Percentiles rank a stretch among this genome's conserved stretches.
Evolutionary conservation across 2,113 vertebrate genomes (phyloP).

Genomic region (Sinocyclocheilus anophthalmus): DNA sequence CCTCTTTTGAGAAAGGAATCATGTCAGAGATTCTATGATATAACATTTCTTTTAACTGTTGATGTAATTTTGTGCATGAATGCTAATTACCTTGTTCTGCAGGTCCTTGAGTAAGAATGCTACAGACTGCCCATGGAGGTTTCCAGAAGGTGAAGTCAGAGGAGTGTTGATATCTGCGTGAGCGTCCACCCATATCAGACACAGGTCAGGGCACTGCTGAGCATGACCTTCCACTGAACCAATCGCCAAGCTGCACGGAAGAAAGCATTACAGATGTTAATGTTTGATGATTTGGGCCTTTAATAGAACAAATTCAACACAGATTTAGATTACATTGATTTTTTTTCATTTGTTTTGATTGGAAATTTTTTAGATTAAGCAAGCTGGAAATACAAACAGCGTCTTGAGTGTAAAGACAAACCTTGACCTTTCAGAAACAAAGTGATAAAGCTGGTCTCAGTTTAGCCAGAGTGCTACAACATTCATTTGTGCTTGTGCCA

Average conservation of each 20-base stretch:
- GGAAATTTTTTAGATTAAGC: no score
- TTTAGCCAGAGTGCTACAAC: background rate
- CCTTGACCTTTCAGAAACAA: background rate
- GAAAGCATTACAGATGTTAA: background rate
- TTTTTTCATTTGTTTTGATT: no score
- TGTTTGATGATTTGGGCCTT: background rate
- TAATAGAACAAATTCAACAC: background rate
- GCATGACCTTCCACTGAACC: constrained; percentile 90
- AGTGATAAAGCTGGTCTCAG: background rate
- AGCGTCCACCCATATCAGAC: constrained; percentile 96
- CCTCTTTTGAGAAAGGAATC: background rate
- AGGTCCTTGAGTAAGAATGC: constrained; percentile 95
- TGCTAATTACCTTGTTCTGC: constrained; percentile 85
- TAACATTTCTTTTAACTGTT: background rate
- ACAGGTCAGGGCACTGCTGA: constrained; percentile 86
- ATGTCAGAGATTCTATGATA: background rate
- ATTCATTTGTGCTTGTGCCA: background rate
- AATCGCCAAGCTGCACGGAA: constrained; percentile 82
- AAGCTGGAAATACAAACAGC: no score
- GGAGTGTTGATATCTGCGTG: constrained; percentile 96
- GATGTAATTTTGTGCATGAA: background rate
- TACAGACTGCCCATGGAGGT: constrained; percentile 92
- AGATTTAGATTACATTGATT: background rate
- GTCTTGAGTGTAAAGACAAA: background rate
- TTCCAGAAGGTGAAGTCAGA: constrained; percentile 88